A percentile compares a stretch with the other conserved stretches of the same genome.
These are phyloP conservation scores for Chondrosia reniformis DNA, from an alignment of 37 sponge, comb jelly and placozoan species.

Conservation along the genomic window DNA sequence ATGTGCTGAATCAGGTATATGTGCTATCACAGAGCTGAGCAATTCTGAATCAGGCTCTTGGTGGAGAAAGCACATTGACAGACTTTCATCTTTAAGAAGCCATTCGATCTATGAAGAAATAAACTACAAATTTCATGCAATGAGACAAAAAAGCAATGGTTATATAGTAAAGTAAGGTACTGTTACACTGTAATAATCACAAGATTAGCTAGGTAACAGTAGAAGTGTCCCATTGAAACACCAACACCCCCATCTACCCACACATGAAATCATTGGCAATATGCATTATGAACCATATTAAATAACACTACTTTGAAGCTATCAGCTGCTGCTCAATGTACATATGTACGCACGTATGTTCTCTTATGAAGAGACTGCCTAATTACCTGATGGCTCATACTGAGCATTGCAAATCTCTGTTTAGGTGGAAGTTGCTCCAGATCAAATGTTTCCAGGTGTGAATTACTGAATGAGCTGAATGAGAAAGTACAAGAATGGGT, in stretches of 20 bases:
- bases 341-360: too few relatives aligned
- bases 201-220: background rate
- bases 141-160: background rate
- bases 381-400: too few relatives aligned
- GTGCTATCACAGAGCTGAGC: background rate
- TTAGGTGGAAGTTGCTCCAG: too few relatives aligned
- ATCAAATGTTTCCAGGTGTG: too few relatives aligned
- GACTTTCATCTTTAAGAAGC: slow-evolving; percentile 51
- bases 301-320: too few relatives aligned
- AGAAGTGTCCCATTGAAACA: background rate
- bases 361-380: too few relatives aligned
- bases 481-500: too few relatives aligned
- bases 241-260: background rate
- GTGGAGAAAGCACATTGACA: slow-evolving; percentile 15
- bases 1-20: background rate
- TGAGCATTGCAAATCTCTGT: too few relatives aligned
- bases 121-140: background rate
- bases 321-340: too few relatives aligned
- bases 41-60: background rate
- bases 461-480: too few relatives aligned
- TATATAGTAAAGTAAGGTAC: background rate
- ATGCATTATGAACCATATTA: too few relatives aligned
- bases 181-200: background rate
- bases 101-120: slow-evolving; percentile 35
- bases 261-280: too few relatives aligned